Evolutionary conservation across 1,140 invertebrate genomes (phyloP).

Genomic region (Cheumatopsyche charites): DNA sequence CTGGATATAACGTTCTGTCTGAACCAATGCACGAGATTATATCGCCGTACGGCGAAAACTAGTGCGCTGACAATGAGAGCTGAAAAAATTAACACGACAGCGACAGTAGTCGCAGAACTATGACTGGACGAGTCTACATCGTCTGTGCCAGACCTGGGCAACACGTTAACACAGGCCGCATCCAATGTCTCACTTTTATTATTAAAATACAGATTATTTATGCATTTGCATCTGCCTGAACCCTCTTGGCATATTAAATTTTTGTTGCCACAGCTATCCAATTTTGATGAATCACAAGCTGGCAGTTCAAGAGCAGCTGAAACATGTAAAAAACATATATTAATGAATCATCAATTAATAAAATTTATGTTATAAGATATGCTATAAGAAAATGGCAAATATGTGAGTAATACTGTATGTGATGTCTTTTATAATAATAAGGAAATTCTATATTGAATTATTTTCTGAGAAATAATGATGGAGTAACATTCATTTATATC

Average conservation of each 20-base stretch:
- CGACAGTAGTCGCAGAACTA: slow-evolving; percentile 51
- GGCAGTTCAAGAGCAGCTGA: slow-evolving; percentile 36
- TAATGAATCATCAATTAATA: neutral
- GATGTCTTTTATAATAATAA: neutral
- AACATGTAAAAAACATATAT: slow-evolving; percentile 7
- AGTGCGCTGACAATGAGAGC: slow-evolving; percentile 55
- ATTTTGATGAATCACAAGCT: neutral
- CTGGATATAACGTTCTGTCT: slow-evolving; percentile 55
- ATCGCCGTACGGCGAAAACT: slow-evolving; percentile 57
- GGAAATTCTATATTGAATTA: too few relatives aligned
- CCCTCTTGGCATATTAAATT: slow-evolving; percentile 52
- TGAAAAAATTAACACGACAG: slow-evolving; percentile 56
- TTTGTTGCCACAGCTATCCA: slow-evolving; percentile 32
- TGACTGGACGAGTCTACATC: too few relatives aligned
- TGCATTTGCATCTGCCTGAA: slow-evolving; percentile 52
- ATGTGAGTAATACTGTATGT: neutral
- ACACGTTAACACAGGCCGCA: slow-evolving; percentile 27
- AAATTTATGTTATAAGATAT: neutral
- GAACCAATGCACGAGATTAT: slow-evolving; percentile 58
- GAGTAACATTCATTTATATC: too few relatives aligned
- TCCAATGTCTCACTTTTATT: slow-evolving; percentile 13
- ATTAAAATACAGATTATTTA: slow-evolving; percentile 49
- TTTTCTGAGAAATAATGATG: too few relatives aligned
- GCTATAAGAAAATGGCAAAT: neutral
- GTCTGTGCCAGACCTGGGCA: too few relatives aligned